Conservation (phyloP, 2,888 invertebrate genomes). For the Hypomecis punctinalis region DNA sequence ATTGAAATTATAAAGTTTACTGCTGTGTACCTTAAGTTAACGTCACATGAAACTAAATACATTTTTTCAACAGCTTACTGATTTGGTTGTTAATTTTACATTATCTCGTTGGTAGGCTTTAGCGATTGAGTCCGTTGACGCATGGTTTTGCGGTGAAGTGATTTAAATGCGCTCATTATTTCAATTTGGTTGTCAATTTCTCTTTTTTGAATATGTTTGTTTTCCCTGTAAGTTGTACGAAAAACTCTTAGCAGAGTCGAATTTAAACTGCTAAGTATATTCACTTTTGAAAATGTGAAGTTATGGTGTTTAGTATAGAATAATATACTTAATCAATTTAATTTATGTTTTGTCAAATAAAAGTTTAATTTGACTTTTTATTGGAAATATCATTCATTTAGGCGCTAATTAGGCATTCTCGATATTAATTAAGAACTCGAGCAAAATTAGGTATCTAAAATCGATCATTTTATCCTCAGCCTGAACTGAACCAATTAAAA, state of each 20-base stretch:
- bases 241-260: too few relatives aligned
- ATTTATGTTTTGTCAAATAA: conserved; percentile 6
- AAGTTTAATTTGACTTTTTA: background rate
- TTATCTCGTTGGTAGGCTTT: conserved; percentile 33
- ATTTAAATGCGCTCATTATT: conserved; percentile 41
- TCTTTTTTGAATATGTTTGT: conserved; percentile 8
- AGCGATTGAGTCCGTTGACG: conserved; percentile 31
- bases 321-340: too few relatives aligned
- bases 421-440: too few relatives aligned
- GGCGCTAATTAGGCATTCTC: too few relatives aligned
- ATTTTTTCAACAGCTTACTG: conserved; percentile 1
- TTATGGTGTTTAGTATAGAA: too few relatives aligned
- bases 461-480: conserved; percentile 10
- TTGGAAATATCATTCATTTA: too few relatives aligned
- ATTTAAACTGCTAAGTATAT: too few relatives aligned
- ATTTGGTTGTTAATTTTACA: conserved; percentile 19
- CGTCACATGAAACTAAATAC: background rate
- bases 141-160: conserved; percentile 30
- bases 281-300: too few relatives aligned
- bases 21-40: conserved; percentile 2
- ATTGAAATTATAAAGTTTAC: conserved; percentile 1
- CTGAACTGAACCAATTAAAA: conserved; percentile 5
- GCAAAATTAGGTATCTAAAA: background rate
- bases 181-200: conserved; percentile 29
- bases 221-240: background rate